These are phyloP conservation scores for Anseranas semipalmata DNA, from an alignment of 2,113 vertebrate species.

Conservation along the genomic window DNA sequence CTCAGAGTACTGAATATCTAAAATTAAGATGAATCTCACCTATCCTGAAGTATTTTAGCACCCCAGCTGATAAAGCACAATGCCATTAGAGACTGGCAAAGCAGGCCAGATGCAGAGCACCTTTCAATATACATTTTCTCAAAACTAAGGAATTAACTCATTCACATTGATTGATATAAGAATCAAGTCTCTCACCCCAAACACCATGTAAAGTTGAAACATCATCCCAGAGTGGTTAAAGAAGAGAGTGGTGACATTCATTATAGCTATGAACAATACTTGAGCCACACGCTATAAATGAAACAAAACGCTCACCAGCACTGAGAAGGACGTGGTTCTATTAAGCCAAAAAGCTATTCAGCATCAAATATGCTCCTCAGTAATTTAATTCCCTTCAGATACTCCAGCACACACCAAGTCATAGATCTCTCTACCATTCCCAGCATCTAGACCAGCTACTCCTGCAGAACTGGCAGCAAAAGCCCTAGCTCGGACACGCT, in stretches of 20 bases:
- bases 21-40: constrained; percentile 37
- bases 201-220: neutral
- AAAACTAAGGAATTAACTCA: neutral
- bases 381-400: neutral
- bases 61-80: neutral
- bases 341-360: neutral
- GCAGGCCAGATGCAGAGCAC: neutral
- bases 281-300: neutral
- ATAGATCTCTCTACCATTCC: accelerated
- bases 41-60: neutral
- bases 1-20: neutral
- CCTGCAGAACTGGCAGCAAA: neutral
- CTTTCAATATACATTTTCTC: neutral
- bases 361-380: neutral
- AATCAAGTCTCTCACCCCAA: neutral
- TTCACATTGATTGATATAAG: neutral
- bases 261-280: neutral
- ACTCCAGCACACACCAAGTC: neutral
- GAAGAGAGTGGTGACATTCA: neutral
- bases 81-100: neutral
- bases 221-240: neutral
- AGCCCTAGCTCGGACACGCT: neutral
- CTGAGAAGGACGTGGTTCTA: neutral
- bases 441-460: accelerated
- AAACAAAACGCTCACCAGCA: neutral